Base-by-base conservation (phyloP, 2,113 vertebrate species). In the Pica pica region DNA sequence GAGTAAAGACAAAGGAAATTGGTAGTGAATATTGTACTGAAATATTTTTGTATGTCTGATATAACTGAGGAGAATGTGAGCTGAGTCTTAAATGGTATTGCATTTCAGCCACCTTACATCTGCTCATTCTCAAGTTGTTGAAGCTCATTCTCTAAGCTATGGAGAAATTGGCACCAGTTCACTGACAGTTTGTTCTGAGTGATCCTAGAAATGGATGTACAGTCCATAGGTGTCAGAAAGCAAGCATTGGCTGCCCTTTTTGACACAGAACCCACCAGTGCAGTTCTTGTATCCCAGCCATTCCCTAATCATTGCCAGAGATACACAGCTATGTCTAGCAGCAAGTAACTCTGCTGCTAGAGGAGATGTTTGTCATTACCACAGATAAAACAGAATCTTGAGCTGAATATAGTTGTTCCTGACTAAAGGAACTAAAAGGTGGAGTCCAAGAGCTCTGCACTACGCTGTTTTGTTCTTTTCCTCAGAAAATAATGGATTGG, bases 401-500 rank as follows among this genome's bases (percentile, higher is more conserved):
- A 93, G 60, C 47, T 93, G 64, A 64, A 56, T 52, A 6, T 21
- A 59, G 39, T 18, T 89, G 73, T 77, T 93, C 47, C 75, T 78
- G 60, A 83, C 33, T 55, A 77, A 93, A 90, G 55, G 55, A 91
- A 74, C 37, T 75, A 14, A 82, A 93, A 93, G 70, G 74, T 70
- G 84, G 63, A 77, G 84, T 65, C 79, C 53, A 35, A 91, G 57
- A 93, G 24, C 70, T 63, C 70, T 78, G 61, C 33, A 76, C 44
- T 73, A 56, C 31, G 63, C 24, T 77, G 27, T 30, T 93, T 92
- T 77, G 86, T 77, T 90, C 13, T 95, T 93, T 95, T 93, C 78
- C 91, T 94, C 83, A 70, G 86, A 89, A 94, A 95, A 93, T 67
- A 93, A 93, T 88, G 63, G 55, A 46, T 77, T 94, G 85, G 94